phyloP scores from a whole-genome alignment of 2,113 vertebrate species.

The Cryptoleucopteryx plumbea region DNA sequence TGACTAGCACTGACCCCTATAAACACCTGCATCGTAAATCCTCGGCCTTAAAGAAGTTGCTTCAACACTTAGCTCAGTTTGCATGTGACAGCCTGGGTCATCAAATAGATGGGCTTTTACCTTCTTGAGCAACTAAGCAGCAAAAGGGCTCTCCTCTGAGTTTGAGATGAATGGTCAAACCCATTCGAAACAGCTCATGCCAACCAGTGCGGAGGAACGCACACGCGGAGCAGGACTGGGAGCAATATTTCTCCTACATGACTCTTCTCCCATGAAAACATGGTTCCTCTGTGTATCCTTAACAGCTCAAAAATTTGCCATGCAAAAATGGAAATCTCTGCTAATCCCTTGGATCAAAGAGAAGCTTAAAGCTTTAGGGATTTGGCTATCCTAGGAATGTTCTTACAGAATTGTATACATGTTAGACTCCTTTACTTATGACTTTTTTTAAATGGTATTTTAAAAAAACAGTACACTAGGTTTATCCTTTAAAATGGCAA shows the following conservation, averaged over 20 bases:
- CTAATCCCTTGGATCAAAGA: slow-evolving; percentile 38
- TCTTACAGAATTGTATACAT: neutral
- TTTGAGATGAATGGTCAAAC: neutral
- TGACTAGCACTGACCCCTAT: neutral
- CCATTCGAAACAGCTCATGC: neutral
- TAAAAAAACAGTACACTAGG: neutral
- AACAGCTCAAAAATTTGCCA: neutral
- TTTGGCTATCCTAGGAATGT: neutral
- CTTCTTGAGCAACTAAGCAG: neutral
- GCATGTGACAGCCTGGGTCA: neutral
- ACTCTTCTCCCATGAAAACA: neutral
- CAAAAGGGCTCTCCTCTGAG: neutral
- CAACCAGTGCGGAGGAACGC: neutral
- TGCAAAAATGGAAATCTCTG: slow-evolving; percentile 1
- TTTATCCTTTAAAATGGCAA: neutral
- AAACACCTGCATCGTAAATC: neutral
- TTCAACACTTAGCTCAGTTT: neutral
- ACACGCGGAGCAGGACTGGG: accelerated
- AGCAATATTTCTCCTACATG: neutral
- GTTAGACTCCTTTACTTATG: neutral
- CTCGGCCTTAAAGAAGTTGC: accelerated
- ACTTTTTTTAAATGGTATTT: neutral
- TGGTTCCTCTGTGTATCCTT: neutral
- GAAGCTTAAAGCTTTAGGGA: slow-evolving; percentile 10
- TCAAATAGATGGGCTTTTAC: neutral